Evolutionary conservation across 2,888 invertebrate genomes (phyloP).

Genomic region (Cantharis rustica): DNA sequence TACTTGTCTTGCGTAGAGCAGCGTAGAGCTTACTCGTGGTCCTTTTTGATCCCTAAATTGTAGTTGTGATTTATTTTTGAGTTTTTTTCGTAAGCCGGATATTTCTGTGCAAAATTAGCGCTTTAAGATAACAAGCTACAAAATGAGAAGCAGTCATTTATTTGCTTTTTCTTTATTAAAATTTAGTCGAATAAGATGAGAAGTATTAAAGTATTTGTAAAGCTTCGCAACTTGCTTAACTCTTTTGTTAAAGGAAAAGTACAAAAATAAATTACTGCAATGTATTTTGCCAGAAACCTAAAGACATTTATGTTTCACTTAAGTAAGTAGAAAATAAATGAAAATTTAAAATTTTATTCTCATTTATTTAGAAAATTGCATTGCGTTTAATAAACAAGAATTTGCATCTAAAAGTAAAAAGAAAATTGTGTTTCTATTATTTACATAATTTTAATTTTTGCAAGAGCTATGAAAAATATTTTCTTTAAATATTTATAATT

Average conservation of each 20-base stretch:
- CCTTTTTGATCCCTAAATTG: neutral
- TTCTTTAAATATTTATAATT: neutral
- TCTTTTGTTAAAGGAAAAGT: neutral
- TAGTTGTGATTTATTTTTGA: slow-evolving; percentile 4
- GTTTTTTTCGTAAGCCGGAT: neutral
- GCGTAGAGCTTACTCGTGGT: neutral
- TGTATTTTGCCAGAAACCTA: neutral
- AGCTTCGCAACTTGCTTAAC: neutral
- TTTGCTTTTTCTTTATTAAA: slow-evolving; percentile 4
- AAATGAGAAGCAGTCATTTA: neutral
- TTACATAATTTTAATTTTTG: neutral
- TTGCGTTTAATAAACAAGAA: neutral
- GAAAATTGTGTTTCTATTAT: neutral
- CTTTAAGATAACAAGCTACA: slow-evolving; percentile 3
- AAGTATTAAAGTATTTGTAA: neutral
- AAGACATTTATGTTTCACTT: neutral
- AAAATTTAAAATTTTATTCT: neutral
- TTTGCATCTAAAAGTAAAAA: neutral
- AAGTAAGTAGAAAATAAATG: neutral
- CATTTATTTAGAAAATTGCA: neutral
- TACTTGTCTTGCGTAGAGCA: neutral
- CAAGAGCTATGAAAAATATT: neutral
- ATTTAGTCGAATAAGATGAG: neutral
- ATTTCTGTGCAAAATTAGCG: neutral
- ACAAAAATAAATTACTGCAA: neutral